Conservation (phyloP, 2,797 vertebrate species). For the Acrossocheilus wenchowensis region DNA sequence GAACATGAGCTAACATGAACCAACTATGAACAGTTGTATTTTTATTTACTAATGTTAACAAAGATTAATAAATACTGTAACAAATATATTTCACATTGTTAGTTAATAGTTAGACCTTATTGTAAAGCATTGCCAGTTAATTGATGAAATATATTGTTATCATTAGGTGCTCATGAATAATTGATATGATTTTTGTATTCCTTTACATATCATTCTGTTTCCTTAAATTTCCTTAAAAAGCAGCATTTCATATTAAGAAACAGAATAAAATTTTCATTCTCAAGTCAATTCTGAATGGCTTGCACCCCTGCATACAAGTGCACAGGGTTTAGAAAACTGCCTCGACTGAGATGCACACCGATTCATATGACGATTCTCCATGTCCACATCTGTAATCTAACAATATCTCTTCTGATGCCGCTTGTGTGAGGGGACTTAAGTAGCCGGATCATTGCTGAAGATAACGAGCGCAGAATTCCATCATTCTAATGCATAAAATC, state of each 20-base stretch:
- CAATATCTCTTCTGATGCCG: constrained; percentile 49
- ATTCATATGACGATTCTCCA: background rate
- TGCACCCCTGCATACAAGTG: background rate
- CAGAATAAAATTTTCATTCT: background rate
- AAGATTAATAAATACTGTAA: too few species aligned
- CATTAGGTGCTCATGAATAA: too few species aligned
- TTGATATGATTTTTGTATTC: background rate
- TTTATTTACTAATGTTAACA: background rate
- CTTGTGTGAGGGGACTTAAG: constrained; percentile 47
- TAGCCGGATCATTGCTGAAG: constrained; percentile 51
- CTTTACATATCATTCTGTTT: background rate
- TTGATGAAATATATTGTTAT: background rate
- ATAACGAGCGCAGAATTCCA: constrained; percentile 59
- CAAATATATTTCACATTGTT: background rate
- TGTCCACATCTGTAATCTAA: constrained; percentile 52
- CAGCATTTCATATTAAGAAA: background rate
- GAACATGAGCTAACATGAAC: too few species aligned
- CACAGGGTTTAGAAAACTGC: constrained; percentile 2
- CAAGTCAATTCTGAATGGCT: background rate
- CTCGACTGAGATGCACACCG: background rate
- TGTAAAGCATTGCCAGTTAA: background rate
- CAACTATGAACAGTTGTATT: too few species aligned
- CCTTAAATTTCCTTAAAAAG: too few species aligned
- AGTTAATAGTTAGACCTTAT: background rate
- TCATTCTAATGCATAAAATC: constrained; percentile 63